Percentiles rank a stretch among this genome's conserved stretches.
phyloP scores from a whole-genome alignment of 1,140 invertebrate genomes.

The Drosophila rufa region DNA sequence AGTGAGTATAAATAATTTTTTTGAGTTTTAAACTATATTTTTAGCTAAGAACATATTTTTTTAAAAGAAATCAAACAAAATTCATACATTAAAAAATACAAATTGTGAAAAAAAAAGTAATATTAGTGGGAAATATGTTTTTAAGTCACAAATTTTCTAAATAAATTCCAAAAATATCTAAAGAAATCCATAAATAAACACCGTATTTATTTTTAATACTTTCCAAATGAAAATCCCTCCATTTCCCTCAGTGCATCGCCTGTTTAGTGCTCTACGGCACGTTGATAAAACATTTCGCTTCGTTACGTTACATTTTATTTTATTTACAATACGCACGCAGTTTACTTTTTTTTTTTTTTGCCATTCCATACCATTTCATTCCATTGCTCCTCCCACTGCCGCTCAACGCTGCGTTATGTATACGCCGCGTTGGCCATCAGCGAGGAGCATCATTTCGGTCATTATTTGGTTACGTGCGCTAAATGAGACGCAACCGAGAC shows the following conservation, averaged over 20 bases:
- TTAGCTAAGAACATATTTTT: no score
- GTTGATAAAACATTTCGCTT: constrained; percentile 83
- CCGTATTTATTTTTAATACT: background rate
- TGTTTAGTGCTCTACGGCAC: constrained; percentile 76
- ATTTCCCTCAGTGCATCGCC: constrained; percentile 1
- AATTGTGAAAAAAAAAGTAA: no score
- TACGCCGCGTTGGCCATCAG: constrained; percentile 63
- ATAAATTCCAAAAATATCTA: no score
- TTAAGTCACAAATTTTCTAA: no score
- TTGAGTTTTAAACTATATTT: no score
- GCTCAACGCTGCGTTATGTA: constrained; percentile 35
- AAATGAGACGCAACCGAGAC: constrained; percentile 75
- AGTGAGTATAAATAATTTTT: no score
- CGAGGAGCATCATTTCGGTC: constrained; percentile 77
- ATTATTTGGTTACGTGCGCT: constrained; percentile 82
- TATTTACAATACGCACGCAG: constrained; percentile 71
- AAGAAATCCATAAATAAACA: no score
- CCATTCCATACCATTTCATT: constrained; percentile 20
- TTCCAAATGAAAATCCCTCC: background rate
- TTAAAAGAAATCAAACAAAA: no score
- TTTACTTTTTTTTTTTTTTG: constrained; percentile 18
- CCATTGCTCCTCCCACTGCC: constrained; percentile 6
- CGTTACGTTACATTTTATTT: constrained; percentile 73
- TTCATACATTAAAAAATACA: no score
- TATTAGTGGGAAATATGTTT: no score